These are phyloP conservation scores for Gasteruption jaculator DNA, from an alignment of 2,888 invertebrate species.

Conservation along the genomic window DNA sequence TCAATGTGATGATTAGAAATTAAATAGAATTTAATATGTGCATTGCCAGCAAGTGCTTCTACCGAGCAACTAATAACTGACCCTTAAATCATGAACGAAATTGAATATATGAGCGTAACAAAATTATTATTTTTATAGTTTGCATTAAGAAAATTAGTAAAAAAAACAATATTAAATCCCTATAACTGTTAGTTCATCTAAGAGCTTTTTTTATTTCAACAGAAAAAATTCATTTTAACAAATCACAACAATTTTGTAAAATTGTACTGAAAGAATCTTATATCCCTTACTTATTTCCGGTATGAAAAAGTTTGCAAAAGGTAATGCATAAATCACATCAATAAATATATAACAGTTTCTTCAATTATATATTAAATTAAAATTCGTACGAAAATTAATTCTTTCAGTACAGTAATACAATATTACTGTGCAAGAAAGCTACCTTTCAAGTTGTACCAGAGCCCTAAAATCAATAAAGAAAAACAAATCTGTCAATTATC, in stretches of 20 bases:
- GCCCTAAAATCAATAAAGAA: slow-evolving; percentile 43
- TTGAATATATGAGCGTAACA: slow-evolving; percentile 13
- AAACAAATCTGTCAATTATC: slow-evolving; percentile 27
- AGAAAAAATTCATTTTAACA: no score
- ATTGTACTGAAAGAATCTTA: background rate
- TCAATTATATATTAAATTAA: no score
- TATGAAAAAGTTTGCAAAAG: background rate
- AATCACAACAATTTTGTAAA: background rate
- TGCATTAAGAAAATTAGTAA: slow-evolving; percentile 5
- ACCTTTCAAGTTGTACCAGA: slow-evolving; percentile 44
- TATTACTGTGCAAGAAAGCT: slow-evolving; percentile 25
- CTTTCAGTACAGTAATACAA: no score
- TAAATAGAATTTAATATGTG: slow-evolving; percentile 34
- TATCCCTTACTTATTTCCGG: background rate
- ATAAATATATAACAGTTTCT: no score
- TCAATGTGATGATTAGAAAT: slow-evolving; percentile 12
- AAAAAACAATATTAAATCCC: slow-evolving; percentile 16
- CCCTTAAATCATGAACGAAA: slow-evolving; percentile 15
- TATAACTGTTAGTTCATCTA: slow-evolving; percentile 18
- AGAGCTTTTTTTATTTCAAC: no score
- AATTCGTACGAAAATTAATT: no score
- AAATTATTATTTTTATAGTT: slow-evolving; percentile 16
- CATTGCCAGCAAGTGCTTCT: slow-evolving; percentile 45
- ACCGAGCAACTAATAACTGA: slow-evolving; percentile 28
- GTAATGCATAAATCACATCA: background rate